Evolutionary conservation across 37 sponge, comb jelly and placozoan genomes (phyloP).

Genomic region (Corticium candelabrum): DNA sequence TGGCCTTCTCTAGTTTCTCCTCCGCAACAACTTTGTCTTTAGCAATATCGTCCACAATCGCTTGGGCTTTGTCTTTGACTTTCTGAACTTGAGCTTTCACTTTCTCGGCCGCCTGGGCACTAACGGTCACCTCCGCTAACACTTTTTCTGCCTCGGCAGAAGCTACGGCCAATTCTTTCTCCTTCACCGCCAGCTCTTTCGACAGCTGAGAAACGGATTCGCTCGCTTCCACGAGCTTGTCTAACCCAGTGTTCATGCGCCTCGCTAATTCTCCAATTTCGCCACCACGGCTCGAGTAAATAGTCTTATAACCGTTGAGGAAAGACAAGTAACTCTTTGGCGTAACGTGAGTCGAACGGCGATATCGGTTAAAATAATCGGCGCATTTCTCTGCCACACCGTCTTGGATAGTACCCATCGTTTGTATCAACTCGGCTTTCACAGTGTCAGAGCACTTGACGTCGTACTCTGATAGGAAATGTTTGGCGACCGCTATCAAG

Average conservation of each 20-base stretch:
- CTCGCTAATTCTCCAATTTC: slow-evolving; percentile 68
- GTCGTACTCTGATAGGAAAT: slow-evolving; percentile 75
- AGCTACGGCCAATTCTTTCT: slow-evolving; percentile 91
- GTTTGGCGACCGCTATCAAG: slow-evolving; percentile 91
- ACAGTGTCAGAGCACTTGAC: slow-evolving; percentile 69
- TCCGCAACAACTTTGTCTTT: slow-evolving; percentile 86
- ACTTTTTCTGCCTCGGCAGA: slow-evolving; percentile 80
- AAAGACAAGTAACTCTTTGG: slow-evolving; percentile 99
- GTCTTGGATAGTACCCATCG: slow-evolving; percentile 97
- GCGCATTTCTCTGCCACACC: slow-evolving; percentile 94
- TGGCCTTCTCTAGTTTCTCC: slow-evolving; percentile 79
- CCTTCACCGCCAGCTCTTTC: slow-evolving; percentile 83
- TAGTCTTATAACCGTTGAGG: slow-evolving; percentile 77
- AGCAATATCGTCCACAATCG: slow-evolving; percentile 84
- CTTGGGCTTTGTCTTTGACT: slow-evolving; percentile 98
- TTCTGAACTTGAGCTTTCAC: slow-evolving; percentile 95
- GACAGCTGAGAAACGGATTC: slow-evolving; percentile 73
- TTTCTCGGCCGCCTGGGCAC: slow-evolving; percentile 95
- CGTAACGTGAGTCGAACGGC: slow-evolving; percentile 95
- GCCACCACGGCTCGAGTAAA: slow-evolving; percentile 77
- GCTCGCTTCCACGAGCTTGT: slow-evolving; percentile 89
- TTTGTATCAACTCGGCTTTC: slow-evolving; percentile 75
- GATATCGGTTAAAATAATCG: slow-evolving; percentile 74
- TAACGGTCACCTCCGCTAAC: slow-evolving; percentile 84
- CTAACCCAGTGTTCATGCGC: slow-evolving; percentile 91